Evolutionary conservation across 2,797 vertebrate genomes (phyloP).

Genomic region (Neomorphus geoffroyi): DNA sequence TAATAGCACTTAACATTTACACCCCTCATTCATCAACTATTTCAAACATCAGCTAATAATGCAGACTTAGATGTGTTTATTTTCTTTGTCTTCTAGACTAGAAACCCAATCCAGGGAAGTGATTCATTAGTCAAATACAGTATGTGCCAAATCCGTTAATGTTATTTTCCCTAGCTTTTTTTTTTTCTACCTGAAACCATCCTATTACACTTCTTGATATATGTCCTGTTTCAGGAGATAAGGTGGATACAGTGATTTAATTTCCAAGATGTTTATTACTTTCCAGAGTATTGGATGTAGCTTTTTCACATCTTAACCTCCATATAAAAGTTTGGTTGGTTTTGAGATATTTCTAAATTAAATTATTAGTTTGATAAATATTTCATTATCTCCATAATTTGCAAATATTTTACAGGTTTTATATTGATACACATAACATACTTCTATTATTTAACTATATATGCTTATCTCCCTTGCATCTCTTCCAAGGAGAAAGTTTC

Average conservation of each 20-base stretch:
- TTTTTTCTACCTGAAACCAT: neutral
- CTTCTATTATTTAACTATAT: neutral
- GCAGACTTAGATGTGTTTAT: neutral
- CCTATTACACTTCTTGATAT: neutral
- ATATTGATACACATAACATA: neutral
- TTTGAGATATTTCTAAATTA: neutral
- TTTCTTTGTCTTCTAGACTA: conserved; percentile 7
- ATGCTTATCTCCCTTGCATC: neutral
- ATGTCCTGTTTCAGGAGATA: neutral
- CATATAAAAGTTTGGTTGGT: neutral
- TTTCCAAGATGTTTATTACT: neutral
- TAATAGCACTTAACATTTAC: conserved; percentile 10
- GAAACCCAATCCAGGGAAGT: conserved; percentile 14
- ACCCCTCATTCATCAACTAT: neutral
- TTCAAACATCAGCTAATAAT: neutral
- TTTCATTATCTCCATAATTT: neutral
- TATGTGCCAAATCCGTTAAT: rapidly evolving
- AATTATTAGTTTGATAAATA: neutral
- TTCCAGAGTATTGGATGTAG: neutral
- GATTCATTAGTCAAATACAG: neutral
- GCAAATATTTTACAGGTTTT: neutral
- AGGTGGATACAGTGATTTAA: neutral
- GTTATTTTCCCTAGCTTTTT: neutral
- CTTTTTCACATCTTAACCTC: neutral
- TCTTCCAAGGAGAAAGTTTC: neutral